Conservation (phyloP, 1,140 invertebrate genomes). For the Octopus bimaculoides region DNA sequence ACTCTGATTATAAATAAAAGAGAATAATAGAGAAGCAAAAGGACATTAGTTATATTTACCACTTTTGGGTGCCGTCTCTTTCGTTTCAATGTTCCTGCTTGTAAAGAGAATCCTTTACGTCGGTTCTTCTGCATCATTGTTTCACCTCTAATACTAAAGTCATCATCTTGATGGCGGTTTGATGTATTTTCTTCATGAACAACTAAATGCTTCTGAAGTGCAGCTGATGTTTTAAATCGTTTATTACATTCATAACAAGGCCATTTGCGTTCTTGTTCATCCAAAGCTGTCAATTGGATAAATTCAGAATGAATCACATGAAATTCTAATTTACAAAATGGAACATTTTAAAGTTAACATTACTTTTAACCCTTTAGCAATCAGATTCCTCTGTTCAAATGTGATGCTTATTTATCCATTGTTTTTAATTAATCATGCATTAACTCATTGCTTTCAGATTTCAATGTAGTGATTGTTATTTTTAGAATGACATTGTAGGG, state of each 20-base stretch:
- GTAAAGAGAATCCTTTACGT: constrained; percentile 3
- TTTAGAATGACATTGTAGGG: no score
- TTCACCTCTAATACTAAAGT: constrained; percentile 14
- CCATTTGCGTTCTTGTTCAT: constrained; percentile 51
- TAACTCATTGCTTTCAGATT: no score
- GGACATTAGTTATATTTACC: no score
- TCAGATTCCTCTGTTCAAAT: no score
- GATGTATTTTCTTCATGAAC: constrained; percentile 56
- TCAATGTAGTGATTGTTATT: no score
- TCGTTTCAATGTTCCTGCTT: constrained; percentile 13
- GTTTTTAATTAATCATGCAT: no score
- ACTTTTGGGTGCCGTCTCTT: neutral
- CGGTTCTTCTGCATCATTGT: neutral
- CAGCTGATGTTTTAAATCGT: constrained; percentile 61
- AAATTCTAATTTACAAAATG: no score
- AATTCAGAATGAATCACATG: neutral
- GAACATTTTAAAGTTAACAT: no score
- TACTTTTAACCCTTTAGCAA: no score
- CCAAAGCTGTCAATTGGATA: constrained; percentile 37
- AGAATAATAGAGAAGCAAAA: no score
- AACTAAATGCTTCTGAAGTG: constrained; percentile 63
- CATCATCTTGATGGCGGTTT: constrained; percentile 18
- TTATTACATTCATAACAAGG: constrained; percentile 66
- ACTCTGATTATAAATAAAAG: no score
- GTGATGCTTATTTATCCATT: no score